Conservation (phyloP, 92 coral and sea anemone species). For the Phenganax stokvisi region DNA sequence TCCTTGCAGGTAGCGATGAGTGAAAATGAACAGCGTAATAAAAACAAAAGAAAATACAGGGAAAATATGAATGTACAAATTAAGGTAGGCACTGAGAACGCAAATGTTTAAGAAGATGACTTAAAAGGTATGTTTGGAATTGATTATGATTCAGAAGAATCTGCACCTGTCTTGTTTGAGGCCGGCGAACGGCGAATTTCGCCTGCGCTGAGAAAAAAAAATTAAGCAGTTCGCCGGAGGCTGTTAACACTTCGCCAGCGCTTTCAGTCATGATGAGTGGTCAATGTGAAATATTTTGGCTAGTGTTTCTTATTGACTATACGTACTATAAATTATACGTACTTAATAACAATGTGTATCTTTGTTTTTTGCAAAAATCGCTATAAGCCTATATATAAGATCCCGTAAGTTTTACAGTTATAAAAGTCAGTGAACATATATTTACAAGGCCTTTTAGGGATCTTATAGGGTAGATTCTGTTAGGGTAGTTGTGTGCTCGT, state of each 20-base stretch:
- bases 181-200: too few species aligned
- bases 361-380: neutral
- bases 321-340: neutral
- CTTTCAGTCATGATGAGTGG: neutral
- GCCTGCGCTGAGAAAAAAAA: neutral
- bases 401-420: neutral
- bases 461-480: neutral
- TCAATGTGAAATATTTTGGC: neutral
- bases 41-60: too few species aligned
- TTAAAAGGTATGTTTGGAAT: neutral
- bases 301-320: neutral
- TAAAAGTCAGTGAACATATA: neutral
- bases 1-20: too few species aligned
- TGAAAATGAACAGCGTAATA: too few species aligned
- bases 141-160: neutral
- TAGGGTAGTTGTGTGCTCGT: neutral
- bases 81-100: neutral
- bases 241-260: neutral
- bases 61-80: too few species aligned
- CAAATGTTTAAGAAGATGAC: neutral
- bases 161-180: too few species aligned
- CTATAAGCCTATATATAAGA: neutral
- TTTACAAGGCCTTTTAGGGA: neutral
- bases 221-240: neutral
- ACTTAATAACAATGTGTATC: neutral